Base-by-base conservation (phyloP, 2,797 vertebrate species). In the Syngnathus acus region DNA sequence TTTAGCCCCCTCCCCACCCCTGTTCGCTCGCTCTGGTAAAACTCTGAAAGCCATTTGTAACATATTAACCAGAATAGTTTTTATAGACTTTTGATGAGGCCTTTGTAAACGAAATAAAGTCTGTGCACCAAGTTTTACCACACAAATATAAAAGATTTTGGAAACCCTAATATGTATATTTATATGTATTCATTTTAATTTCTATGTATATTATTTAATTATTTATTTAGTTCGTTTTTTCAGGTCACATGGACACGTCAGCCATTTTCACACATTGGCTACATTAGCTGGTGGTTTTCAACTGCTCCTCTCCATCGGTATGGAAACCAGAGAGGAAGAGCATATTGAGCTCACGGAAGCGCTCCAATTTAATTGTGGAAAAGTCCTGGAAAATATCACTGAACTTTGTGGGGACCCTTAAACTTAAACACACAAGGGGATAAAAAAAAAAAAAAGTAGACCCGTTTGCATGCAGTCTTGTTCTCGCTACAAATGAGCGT, bases 311-410 rank as follows among this genome's bases (percentile, higher is more conserved):
- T 68, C 69, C 21, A 65, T 82, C 53, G 67, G 50, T 45, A 50
- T 68, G 62, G 53, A 74, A 83, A 74, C 32, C 68, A 61, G 60
- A 75, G 64, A 71, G 68, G 55, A 72, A 65, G 69, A 75, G 70
- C 21, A 72, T 37, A 67, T 66, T 55, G 65, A 68, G 73, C 68
- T 74, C 69, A 66, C 40, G 42, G n/a, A 59, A 23, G 57, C 39
- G 72, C 67, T 76, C 32, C 8, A 37, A 65, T 71, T 78, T 57
- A 67, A 64, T 77, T 70, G 63, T 70, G 63, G 70, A 74, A 72
- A 48, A 73, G 59, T 71, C 66, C 68, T 67, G 69, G 66, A 72
- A 75, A 77, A 79, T 11, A 74, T 81, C 38, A 32, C 64, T 55
- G 60, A 75, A 65, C 73, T 75, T 75, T 64, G 69, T 66, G 66